Base-by-base conservation (phyloP, 1,140 invertebrate species). In the Cecropterus lyciades region DNA sequence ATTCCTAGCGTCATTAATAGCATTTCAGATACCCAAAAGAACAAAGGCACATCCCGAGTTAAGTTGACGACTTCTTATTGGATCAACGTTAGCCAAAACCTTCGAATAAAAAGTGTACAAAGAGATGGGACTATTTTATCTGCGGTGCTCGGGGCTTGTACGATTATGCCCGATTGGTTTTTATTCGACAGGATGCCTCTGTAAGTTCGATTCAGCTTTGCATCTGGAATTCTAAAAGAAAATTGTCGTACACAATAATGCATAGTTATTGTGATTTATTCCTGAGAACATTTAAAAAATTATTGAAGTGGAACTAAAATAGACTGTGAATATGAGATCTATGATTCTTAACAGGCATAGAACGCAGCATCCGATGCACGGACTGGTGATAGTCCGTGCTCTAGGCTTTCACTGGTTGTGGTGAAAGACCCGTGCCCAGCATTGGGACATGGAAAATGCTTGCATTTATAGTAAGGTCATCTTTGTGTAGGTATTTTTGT, bases 91-190 rank as follows among this genome's bases (percentile, higher is more conserved):
- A 56, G 75, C 76, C 63, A 57, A 69, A 80, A 73, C 65, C 70
- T 62, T 75, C 67, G 75, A 77, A 75, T 77, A 79, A 81, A 85
- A 86, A 78, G 77, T 80, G 69, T 71, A 74, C 75, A 77, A 81
- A 82, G 81, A 85, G 81, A 87, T 85, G 80, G 72, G 78, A 85
- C 82, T 78, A 82, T 85, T 89, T 85, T 88, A 80, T 82, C 81
- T 72, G 76, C 76, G 70, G 71, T 73, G 79, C 76, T 78, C 77
- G 74, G 64, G 59, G 75, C 72, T 73, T 73, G 75, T 73, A 76
- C 78, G 85, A 85, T 89, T 89, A 89, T 89, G 84, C 85, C 80
- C 80, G 82, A 87, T 81, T 81, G 85, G 82, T 83, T 87, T 80
- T 85, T 79, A 87, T 85, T 87, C 84, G 81, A 84, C 73, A 73